Percentiles rank a stretch among this genome's conserved stretches.
Conservation (phyloP, 2,888 invertebrate genomes). For the Caenorhabditis sinica region DNA sequence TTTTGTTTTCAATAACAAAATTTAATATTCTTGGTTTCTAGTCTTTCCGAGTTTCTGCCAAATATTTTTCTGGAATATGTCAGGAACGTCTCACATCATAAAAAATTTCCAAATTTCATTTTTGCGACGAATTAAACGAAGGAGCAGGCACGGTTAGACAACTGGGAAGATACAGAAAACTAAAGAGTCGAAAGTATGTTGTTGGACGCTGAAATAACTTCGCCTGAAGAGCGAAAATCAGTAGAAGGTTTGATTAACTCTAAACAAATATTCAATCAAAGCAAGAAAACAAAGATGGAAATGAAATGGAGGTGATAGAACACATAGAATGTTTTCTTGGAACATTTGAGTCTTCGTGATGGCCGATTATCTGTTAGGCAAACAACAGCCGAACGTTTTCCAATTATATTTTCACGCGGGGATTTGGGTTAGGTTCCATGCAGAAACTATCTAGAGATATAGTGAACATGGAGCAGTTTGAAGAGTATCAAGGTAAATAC, state of each 20-base stretch:
- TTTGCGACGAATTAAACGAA: too few relatives aligned
- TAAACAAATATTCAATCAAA: background rate
- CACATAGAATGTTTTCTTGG: background rate
- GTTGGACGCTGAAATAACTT: too few relatives aligned
- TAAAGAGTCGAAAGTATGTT: too few relatives aligned
- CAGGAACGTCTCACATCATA: too few relatives aligned
- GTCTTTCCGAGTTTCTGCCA: background rate
- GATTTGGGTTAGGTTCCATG: background rate
- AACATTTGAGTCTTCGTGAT: conserved; percentile 15
- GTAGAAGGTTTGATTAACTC: too few relatives aligned
- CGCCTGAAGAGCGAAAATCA: too few relatives aligned
- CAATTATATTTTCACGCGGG: background rate
- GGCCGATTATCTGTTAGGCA: conserved; percentile 6
- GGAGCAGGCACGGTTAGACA: too few relatives aligned
- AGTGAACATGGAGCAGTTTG: too few relatives aligned
- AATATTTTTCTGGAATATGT: background rate
- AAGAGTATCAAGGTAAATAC: too few relatives aligned
- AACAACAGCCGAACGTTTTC: conserved; percentile 19
- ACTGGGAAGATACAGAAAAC: too few relatives aligned
- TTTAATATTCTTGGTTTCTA: background rate
- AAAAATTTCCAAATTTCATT: too few relatives aligned
- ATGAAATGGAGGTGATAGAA: background rate
- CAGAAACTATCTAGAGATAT: too few relatives aligned
- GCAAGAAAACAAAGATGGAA: background rate
- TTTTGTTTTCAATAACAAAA: background rate